Base-by-base conservation (phyloP, 1,140 invertebrate species). In the Zophobas atratus region DNA sequence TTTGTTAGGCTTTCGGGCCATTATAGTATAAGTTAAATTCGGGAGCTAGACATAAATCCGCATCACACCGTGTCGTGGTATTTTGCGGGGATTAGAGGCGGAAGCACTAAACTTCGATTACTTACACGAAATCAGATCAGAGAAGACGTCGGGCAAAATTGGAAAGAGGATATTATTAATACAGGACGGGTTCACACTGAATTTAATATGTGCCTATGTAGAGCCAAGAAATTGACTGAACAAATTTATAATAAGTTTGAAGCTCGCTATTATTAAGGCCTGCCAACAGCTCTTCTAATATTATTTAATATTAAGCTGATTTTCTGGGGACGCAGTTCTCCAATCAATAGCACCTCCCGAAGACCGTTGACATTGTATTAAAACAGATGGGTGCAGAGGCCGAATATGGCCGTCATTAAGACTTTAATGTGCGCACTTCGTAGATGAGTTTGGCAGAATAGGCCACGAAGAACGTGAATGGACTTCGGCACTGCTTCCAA, bases 131-230 rank as follows among this genome's bases (percentile, higher is more conserved):
- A 67, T 67, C 60, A 67, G 60, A 67, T 67, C 60, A 67, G 39
- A 67, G 60, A 67, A 67, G 60, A 67, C 60, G 60, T 67, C 60
- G 60, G 60, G 8, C 60, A 43, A 67, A 67, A 67, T 67, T 67
- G 60, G 60, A 67, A 67, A 67, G 60, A 67, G 60, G 60, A 67
- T 67, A 67, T 67, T 67, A 67, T 67, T 67, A 67, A 67, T 67
- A 67, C 60, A 41, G 43, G 60, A 67, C 39, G 39, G 60, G 60
- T 67, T 67, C 60, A 67, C 60, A 67, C 60, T 67, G 60, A 67
- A 67, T 67, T 67, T 67, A 67, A 67, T 67, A 67, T 67, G 60
- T 67, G 60, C 60, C 60, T 67, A 41, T 67, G 60, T 67, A 43
- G 60, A 67, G 38, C 39, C 60, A 67, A 67, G 60, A 67, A 67